A percentile compares a stretch with the other conserved stretches of the same genome.
Evolutionary conservation across 1,140 invertebrate species (phyloP).

Genomic region (Holotrichia oblita): DNA sequence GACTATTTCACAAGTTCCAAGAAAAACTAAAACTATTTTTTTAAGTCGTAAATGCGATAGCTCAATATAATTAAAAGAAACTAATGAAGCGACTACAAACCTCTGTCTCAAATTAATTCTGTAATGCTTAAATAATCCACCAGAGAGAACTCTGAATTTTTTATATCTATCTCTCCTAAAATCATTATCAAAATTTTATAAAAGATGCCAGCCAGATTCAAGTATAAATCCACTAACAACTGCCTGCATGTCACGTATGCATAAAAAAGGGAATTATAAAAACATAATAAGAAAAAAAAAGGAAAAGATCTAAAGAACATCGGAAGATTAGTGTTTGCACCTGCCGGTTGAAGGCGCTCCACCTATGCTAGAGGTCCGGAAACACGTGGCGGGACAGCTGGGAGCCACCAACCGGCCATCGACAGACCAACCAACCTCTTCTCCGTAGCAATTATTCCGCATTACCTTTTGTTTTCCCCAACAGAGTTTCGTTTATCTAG

Average conservation of each 20-base stretch:
- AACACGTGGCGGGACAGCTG: conserved; percentile 31
- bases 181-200: too few relatives aligned
- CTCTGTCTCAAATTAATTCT: too few relatives aligned
- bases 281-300: background rate
- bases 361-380: conserved; percentile 19
- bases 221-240: background rate
- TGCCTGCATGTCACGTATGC: background rate
- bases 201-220: background rate
- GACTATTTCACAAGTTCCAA: too few relatives aligned
- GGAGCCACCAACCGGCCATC: conserved; percentile 14
- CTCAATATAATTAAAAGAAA: too few relatives aligned
- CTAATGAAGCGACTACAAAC: too few relatives aligned
- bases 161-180: too few relatives aligned
- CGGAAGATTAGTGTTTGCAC: conserved; percentile 25
- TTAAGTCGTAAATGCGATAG: too few relatives aligned
- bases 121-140: too few relatives aligned
- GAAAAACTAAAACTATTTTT: too few relatives aligned
- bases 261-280: background rate
- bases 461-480: background rate
- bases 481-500: conserved; percentile 2
- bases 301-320: background rate
- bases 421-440: conserved; percentile 14
- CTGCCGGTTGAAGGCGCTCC: conserved; percentile 23
- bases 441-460: conserved; percentile 23
- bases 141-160: too few relatives aligned